These are phyloP conservation scores for Diachrysia chrysitis DNA, from an alignment of 2,888 invertebrate species.

Conservation along the genomic window DNA sequence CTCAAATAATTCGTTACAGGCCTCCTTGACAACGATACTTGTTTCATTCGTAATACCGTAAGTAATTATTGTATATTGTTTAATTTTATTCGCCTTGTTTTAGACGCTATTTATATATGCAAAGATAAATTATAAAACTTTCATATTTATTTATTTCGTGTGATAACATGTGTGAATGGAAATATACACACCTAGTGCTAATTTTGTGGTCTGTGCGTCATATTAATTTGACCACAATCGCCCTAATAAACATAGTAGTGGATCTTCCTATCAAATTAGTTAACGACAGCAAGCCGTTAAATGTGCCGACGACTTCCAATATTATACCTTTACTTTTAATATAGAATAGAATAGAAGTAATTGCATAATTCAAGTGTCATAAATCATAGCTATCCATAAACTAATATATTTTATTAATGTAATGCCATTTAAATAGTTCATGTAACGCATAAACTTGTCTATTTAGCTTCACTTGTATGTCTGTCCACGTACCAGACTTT, in stretches of 20 bases:
- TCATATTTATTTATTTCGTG: constrained; percentile 39
- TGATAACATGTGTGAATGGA: constrained; percentile 49
- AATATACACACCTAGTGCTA: constrained; percentile 37
- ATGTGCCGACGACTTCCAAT: too few species aligned
- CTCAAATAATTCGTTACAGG: too few species aligned
- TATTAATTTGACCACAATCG: constrained; percentile 32
- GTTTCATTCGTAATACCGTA: neutral
- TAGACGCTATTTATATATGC: constrained; percentile 17
- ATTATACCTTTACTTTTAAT: too few species aligned
- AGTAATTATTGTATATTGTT: constrained; percentile 9
- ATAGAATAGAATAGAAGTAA: too few species aligned
- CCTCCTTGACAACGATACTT: neutral
- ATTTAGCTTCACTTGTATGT: neutral
- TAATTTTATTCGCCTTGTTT: constrained; percentile 24
- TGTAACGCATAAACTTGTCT: constrained; percentile 3
- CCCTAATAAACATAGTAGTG: constrained; percentile 6
- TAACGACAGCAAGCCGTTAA: neutral
- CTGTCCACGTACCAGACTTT: neutral
- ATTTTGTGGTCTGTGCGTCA: constrained; percentile 41
- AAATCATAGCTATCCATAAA: neutral
- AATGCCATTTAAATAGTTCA: constrained; percentile 1
- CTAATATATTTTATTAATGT: neutral
- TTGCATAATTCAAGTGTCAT: neutral
- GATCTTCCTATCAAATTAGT: constrained; percentile 21
- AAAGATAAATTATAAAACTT: constrained; percentile 39